phyloP scores from a whole-genome alignment of 1,140 invertebrate genomes.

The Polypedilum vanderplanki region DNA sequence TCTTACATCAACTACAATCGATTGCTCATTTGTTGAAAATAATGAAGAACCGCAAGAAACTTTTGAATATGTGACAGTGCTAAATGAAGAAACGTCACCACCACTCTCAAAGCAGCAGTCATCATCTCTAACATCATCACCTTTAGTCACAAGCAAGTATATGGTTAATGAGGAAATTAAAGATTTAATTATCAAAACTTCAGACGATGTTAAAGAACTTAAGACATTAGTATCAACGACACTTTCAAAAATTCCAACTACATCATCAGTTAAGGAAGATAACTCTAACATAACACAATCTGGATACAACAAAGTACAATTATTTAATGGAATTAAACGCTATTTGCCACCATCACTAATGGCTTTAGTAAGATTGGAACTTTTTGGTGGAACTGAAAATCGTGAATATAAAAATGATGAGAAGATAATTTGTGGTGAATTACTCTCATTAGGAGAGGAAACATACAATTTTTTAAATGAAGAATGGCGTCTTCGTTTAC shows the following conservation, averaged over 20 bases:
- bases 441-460: conserved; percentile 37
- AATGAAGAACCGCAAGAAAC: background rate
- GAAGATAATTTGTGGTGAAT: conserved; percentile 35
- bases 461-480: conserved; percentile 38
- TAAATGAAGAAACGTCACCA: background rate
- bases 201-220: background rate
- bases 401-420: conserved; percentile 40
- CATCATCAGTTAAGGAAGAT: background rate
- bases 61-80: background rate
- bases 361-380: conserved; percentile 40
- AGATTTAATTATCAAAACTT: background rate
- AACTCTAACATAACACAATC: background rate
- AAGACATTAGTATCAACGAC: background rate
- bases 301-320: conserved; percentile 35
- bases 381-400: conserved; percentile 36
- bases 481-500: conserved; percentile 41
- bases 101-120: background rate
- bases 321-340: conserved; percentile 40
- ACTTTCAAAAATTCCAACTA: background rate
- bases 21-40: background rate
- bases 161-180: background rate
- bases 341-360: conserved; percentile 39
- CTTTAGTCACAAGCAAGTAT: background rate
- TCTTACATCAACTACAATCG: background rate
- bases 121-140: background rate